A percentile compares a stretch with the other conserved stretches of the same genome.
Evolutionary conservation across 2,797 vertebrate species (phyloP).

Genomic region (Euthynnus affinis): DNA sequence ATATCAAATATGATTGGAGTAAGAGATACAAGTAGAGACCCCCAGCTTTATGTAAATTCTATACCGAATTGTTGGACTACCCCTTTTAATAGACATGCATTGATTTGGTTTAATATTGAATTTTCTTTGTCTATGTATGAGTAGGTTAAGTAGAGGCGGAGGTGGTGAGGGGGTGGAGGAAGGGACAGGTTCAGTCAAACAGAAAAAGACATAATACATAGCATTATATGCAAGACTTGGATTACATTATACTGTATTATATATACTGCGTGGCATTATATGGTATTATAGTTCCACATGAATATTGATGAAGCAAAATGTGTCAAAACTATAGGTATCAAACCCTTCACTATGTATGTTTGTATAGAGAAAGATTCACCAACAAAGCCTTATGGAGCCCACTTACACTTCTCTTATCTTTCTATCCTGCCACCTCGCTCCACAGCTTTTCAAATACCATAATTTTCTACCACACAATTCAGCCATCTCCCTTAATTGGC

Average conservation of each 20-base stretch:
- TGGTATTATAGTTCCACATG: conserved; percentile 16
- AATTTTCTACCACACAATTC: conserved; percentile 60
- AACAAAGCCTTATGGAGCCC: conserved; percentile 51
- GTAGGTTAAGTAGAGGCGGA: conserved; percentile 28
- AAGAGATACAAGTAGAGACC: background rate
- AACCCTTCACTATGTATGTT: conserved; percentile 44
- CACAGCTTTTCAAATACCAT: conserved; percentile 61
- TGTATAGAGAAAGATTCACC: conserved; percentile 40
- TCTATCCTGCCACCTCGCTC: conserved; percentile 47
- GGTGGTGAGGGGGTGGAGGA: conserved; percentile 24
- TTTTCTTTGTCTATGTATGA: conserved; percentile 10
- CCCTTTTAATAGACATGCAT: conserved; percentile 4
- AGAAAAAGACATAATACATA: conserved; percentile 19
- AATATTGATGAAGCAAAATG: conserved; percentile 38
- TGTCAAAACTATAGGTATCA: conserved; percentile 10
- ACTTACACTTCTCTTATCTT: conserved; percentile 59
- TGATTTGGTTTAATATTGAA: conserved; percentile 26
- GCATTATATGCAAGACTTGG: conserved; percentile 6
- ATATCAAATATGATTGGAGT: background rate
- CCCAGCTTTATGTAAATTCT: background rate
- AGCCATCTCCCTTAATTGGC: conserved; percentile 69
- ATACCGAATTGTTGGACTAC: background rate
- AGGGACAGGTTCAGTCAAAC: conserved; percentile 17
- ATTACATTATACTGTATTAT: conserved; percentile 3
- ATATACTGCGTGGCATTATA: background rate